phyloP scores from a whole-genome alignment of 2,888 invertebrate genomes.

The Apamea crenata region DNA sequence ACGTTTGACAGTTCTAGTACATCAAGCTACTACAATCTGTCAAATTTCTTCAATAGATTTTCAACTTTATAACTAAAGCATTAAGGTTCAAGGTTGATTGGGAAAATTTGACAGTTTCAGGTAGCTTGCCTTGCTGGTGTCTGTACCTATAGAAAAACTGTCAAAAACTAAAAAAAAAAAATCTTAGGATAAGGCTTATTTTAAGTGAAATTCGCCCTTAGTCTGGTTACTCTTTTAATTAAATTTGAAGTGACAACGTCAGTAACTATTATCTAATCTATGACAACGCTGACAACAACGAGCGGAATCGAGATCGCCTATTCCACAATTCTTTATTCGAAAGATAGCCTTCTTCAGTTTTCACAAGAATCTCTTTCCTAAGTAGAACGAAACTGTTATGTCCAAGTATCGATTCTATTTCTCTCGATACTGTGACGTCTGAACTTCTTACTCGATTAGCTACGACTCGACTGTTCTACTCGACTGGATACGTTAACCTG shows the following conservation, averaged over 20 bases:
- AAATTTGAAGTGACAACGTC: not conserved
- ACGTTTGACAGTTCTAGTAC: too few species aligned
- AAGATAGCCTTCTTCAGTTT: not conserved
- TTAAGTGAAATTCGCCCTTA: not conserved
- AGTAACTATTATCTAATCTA: not conserved
- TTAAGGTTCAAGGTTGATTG: too few species aligned
- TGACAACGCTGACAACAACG: not conserved
- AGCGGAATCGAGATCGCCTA: not conserved
- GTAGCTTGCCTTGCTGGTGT: too few species aligned
- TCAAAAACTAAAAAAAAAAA: too few species aligned
- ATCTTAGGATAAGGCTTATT: too few species aligned
- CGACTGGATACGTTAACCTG: constrained; percentile 38
- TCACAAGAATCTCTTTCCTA: not conserved
- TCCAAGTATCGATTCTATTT: constrained; percentile 12
- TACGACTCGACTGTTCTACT: constrained; percentile 6
- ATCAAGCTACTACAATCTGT: too few species aligned
- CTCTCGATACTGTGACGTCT: constrained; percentile 22
- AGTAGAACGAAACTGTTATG: not conserved
- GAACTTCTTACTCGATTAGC: constrained; percentile 24
- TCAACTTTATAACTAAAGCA: too few species aligned
- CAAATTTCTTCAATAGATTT: too few species aligned
- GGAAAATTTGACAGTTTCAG: too few species aligned
- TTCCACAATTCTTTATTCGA: not conserved
- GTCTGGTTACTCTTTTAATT: not conserved
- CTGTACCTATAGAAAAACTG: too few species aligned